A percentile compares a stretch with the other conserved stretches of the same genome.
Evolutionary conservation across 2,888 invertebrate species (phyloP).

Genomic region (Opisthograptis luteolata): DNA sequence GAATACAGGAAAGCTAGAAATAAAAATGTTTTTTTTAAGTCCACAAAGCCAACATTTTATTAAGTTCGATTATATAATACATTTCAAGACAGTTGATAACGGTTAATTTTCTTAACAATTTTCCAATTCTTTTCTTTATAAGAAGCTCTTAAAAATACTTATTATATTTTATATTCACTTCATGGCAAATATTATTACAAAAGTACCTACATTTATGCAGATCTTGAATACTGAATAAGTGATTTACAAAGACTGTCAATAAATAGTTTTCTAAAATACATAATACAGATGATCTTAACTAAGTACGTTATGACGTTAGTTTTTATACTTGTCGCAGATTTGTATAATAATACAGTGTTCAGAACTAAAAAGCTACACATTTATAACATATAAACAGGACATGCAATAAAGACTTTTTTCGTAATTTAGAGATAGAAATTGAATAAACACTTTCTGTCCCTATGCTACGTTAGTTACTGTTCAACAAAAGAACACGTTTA

Average conservation of each 20-base stretch:
- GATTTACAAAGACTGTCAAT: constrained; percentile 72
- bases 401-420: too few species aligned
- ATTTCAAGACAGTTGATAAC: constrained; percentile 49
- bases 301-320: too few species aligned
- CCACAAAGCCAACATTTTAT: constrained; percentile 67
- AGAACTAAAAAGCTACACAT: too few species aligned
- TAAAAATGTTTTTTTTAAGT: constrained; percentile 42
- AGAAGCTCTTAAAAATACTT: constrained; percentile 50
- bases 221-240: constrained; percentile 39
- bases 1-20: background rate
- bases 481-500: too few species aligned
- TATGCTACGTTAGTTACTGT: too few species aligned
- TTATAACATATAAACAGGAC: too few species aligned
- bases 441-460: too few species aligned
- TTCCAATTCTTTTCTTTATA: constrained; percentile 52
- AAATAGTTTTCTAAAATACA: constrained; percentile 74
- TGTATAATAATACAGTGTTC: too few species aligned
- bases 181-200: constrained; percentile 30
- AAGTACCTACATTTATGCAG: constrained; percentile 14
- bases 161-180: constrained; percentile 21
- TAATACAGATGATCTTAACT: constrained; percentile 24
- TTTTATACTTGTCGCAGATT: too few species aligned
- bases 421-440: too few species aligned
- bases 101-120: constrained; percentile 45
- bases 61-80: constrained; percentile 54